Evolutionary conservation across 2,888 invertebrate species (phyloP).

Genomic region (Acholoe squamosa): DNA sequence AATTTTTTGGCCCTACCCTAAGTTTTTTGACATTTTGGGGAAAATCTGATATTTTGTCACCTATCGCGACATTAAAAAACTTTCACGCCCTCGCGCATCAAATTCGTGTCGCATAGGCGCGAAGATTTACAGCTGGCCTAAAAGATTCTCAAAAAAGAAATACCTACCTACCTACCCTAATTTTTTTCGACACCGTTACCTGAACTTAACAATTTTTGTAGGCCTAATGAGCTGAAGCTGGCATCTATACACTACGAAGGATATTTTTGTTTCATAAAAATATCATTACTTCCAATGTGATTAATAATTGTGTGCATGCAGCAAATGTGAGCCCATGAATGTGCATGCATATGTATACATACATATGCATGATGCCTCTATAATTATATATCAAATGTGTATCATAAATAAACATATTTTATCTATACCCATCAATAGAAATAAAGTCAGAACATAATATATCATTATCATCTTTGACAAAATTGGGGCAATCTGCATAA

Average conservation of each 20-base stretch:
- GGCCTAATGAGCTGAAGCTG: no score
- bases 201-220: no score
- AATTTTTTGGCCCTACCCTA: no score
- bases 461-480: neutral
- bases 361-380: neutral
- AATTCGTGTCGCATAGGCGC: no score
- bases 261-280: neutral
- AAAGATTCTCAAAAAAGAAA: no score
- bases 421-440: neutral
- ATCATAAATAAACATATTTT: constrained; percentile 6
- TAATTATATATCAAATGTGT: constrained; percentile 7
- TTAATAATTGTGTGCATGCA: neutral
- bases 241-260: no score
- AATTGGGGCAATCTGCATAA: neutral
- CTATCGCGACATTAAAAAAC: neutral
- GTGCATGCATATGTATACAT: constrained; percentile 1
- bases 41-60: neutral
- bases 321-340: constrained; percentile 1
- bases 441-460: neutral
- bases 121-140: no score
- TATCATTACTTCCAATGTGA: neutral
- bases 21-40: no score
- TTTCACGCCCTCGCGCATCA: no score
- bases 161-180: no score
- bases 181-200: no score